A percentile compares a stretch with the other conserved stretches of the same genome.
Conservation (phyloP, 2,797 vertebrate genomes). For the Muraenolepis orangiensis region DNA sequence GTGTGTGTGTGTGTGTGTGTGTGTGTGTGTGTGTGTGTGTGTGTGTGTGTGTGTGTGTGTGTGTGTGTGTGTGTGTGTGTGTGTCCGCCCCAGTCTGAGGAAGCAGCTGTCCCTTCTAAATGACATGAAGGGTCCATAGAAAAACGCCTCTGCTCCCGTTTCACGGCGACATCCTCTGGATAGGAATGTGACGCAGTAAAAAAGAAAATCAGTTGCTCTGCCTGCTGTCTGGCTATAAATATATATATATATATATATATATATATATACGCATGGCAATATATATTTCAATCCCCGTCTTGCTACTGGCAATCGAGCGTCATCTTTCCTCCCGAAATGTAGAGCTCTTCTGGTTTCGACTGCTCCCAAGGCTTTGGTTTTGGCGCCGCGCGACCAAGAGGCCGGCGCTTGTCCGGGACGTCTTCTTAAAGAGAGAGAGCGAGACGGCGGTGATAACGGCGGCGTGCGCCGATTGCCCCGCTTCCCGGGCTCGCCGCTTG, state of each 20-base stretch:
- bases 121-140: conserved; percentile 37
- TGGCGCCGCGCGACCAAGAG: not conserved
- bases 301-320: not conserved
- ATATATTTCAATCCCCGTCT: conserved; percentile 8
- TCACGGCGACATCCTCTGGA: conserved; percentile 26
- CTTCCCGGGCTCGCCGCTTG: conserved; percentile 11
- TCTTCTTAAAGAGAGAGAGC: conserved; percentile 42
- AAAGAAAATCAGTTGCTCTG: not conserved
- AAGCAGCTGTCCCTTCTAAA: conserved; percentile 53
- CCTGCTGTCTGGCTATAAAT: not conserved
- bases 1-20: not conserved
- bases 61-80: conserved; percentile 7
- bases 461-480: conserved; percentile 23
- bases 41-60: conserved; percentile 1
- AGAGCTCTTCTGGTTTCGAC: conserved; percentile 18
- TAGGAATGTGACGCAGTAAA: conserved; percentile 22
- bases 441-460: conserved; percentile 34
- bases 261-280: too few relatives aligned
- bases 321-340: conserved; percentile 16
- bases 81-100: conserved; percentile 2
- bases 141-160: conserved; percentile 30
- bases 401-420: conserved; percentile 8
- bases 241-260: not conserved
- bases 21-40: not conserved
- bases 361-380: conserved; percentile 12